Evolutionary conservation across 2,797 vertebrate genomes (phyloP), one percentile per base, ranked within the genome.

Genomic region (Crax fasciolata): DNA sequence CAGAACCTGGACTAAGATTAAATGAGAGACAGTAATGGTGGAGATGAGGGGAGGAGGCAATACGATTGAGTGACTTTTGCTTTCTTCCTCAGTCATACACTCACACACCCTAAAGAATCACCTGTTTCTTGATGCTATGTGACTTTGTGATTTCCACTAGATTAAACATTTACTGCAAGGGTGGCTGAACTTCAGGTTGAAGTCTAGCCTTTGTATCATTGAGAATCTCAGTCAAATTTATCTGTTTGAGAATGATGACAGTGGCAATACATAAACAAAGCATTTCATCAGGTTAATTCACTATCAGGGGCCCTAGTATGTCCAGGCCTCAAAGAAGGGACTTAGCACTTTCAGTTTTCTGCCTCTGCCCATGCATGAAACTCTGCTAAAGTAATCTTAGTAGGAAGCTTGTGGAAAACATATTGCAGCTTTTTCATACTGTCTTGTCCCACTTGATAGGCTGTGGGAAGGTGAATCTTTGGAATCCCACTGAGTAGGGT

Each of bases 121-220:
- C 7, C 2, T 19, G 27, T 87, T 90, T 91, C 78, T 72, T 68
- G 35, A 75, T 78, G 41, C 10, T 72, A 5, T 49, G 43, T 72
- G 68, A 43, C 89, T 91, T 89, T 91, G 67, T 87, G 90, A 78
- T 89, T 94, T 94, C 85, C 30, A 24, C 85, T 87, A 83, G 46
- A 55, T 90, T 75, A 78, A 65, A 52, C 58, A 44, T 77, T 87
- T 91, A 39, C 24, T 68, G 38, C 73, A 90, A 54, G 61, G 25
- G 21, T 72, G 49, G 5, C 1, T 25, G 51, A 90, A 65, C 49
- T 41, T 85, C 68, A 74, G 10, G 61, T 72, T 85, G 38, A 83
- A 75, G 7, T 74, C 28, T 75, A 27, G 21, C 16, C 89, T 85
- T 58, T 80, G 2, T 87, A 75, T 80, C 25, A 25, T 5, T 83